Base-by-base conservation (phyloP, 2,113 vertebrate genomes). In the Martes martes region DNA sequence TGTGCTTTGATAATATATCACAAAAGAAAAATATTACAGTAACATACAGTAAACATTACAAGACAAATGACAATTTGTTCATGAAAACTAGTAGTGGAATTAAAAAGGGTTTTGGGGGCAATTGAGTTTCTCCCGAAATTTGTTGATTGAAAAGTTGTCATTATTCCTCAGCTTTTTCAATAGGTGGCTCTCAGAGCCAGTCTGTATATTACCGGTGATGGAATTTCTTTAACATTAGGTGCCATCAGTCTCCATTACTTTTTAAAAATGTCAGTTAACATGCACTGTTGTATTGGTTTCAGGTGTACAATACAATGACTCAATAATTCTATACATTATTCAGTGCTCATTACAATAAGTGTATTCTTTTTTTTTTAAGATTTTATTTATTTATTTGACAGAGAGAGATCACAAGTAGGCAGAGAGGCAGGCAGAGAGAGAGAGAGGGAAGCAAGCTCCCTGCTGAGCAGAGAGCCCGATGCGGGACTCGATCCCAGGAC, bases 31-130 rank as follows among this genome's bases (percentile, higher is more conserved):
- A 69, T n/a, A n/a, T 69, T 69, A 69, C 11, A 15, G 63, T n/a
- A 69, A 69, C 92, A 87, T 86, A 85, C 26, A 95, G 59, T 86
- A 95, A 65, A 55, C 31, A 45, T 93, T 89, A 16, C 73, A 90
- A 81, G 42, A 71, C 39, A 19, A 86, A 57, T 18, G 18, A 73
- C 47, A 65, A 73, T 95, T 91, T 94, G 16, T 85, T 96, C 13
- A 26, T 91, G n/a, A 89, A 97, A 92, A 94, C 82, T 87, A 24
- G 80, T 33, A 45, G 13, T 80, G 9, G 26, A 52, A 80, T 71
- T 74, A 63, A 57, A 83, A 89, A 80, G 47, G 52, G 19, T 26
- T 88, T n/a, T 52, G 8, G 28, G 8, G 47, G 28, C 24, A 63
- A 87, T 10, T 65, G 57, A 80, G 6, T 94, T 81, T 83, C 74